These are phyloP conservation scores for Melinaea menophilus DNA, from an alignment of 2,888 invertebrate species.

Conservation along the genomic window DNA sequence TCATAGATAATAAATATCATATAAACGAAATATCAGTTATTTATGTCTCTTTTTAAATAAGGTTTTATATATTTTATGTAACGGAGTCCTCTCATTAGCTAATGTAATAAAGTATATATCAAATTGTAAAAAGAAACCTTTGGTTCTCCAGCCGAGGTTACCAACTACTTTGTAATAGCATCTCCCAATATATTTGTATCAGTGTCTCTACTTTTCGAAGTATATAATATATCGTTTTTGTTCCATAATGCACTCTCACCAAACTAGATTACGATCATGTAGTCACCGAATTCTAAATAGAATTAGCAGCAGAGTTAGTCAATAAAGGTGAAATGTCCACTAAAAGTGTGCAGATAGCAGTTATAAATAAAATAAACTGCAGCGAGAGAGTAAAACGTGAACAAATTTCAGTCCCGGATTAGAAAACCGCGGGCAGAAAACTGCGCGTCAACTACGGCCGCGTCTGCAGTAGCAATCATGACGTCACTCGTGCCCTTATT, in stretches of 20 bases:
- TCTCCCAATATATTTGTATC: too few relatives aligned
- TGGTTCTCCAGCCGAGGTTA: too few relatives aligned
- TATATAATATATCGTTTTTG: too few relatives aligned
- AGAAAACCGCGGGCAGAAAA: slow-evolving; percentile 66
- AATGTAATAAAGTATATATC: too few relatives aligned
- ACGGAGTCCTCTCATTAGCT: too few relatives aligned
- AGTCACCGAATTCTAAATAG: background rate
- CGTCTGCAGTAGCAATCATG: slow-evolving; percentile 31
- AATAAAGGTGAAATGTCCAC: slow-evolving; percentile 14
- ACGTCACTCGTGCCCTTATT: slow-evolving; percentile 30
- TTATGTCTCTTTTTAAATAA: too few relatives aligned
- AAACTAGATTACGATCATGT: background rate
- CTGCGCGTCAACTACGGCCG: slow-evolving; percentile 43
- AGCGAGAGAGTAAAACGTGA: slow-evolving; percentile 41
- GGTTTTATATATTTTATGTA: too few relatives aligned
- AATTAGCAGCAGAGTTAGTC: slow-evolving; percentile 9
- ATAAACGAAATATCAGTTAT: too few relatives aligned
- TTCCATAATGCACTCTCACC: background rate
- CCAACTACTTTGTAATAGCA: too few relatives aligned
- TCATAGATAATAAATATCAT: too few relatives aligned
- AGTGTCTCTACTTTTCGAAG: too few relatives aligned
- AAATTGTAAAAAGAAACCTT: too few relatives aligned
- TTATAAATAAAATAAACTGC: slow-evolving; percentile 32
- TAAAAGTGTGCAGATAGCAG: slow-evolving; percentile 21
- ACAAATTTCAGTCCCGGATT: slow-evolving; percentile 55